Conservation (phyloP, 2,113 vertebrate species). For the Lipotes vexillifer region DNA sequence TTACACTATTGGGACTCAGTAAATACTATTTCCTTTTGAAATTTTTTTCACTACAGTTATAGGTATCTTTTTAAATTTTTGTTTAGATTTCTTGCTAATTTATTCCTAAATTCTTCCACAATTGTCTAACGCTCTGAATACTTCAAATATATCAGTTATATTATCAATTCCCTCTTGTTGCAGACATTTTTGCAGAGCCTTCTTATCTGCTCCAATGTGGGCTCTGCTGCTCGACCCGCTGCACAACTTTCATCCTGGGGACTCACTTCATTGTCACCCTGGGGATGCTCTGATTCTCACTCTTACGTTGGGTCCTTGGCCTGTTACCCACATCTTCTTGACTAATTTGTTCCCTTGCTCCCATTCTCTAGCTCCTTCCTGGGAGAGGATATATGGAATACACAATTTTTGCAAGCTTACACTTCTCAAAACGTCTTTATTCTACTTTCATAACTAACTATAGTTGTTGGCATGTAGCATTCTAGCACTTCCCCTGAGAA, state of each 20-base stretch:
- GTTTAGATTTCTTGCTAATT: background rate
- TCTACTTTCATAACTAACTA: background rate
- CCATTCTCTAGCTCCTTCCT: background rate
- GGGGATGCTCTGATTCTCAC: background rate
- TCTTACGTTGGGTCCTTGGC: background rate
- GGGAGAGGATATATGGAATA: background rate
- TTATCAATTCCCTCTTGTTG: background rate
- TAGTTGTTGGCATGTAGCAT: background rate
- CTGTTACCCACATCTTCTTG: background rate
- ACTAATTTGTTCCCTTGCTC: background rate
- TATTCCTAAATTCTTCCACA: conserved; percentile 14
- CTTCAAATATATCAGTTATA: background rate
- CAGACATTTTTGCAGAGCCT: background rate
- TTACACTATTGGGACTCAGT: background rate
- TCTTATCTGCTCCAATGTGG: background rate
- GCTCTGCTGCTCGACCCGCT: background rate
- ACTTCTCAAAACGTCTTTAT: background rate
- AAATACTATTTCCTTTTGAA: background rate
- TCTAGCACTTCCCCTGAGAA: background rate
- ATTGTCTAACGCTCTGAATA: background rate
- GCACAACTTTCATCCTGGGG: background rate
- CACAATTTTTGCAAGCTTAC: background rate
- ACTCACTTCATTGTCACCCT: background rate
- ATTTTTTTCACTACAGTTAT: background rate
- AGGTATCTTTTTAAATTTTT: background rate